Conservation (phyloP, 2,113 vertebrate species). For the Carassius carassius region DNA sequence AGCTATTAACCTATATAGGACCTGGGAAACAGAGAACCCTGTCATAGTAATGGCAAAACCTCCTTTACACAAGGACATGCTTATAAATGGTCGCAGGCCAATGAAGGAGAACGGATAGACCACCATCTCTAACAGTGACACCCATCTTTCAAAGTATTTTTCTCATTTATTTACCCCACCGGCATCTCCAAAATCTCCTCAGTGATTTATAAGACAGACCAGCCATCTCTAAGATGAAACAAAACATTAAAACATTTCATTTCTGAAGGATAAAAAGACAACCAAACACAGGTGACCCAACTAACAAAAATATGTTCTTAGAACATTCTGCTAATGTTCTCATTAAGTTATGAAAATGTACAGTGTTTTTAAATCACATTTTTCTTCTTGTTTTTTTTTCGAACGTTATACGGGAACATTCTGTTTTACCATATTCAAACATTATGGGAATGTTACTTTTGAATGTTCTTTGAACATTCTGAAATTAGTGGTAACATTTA, state of each 20-base stretch:
- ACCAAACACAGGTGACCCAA: too few species aligned
- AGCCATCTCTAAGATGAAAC: background rate
- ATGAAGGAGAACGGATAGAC: background rate
- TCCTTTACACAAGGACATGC: background rate
- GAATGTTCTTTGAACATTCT: background rate
- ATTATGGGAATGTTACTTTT: background rate
- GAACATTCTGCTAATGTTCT: too few species aligned
- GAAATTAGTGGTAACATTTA: too few species aligned
- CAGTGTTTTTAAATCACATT: too few species aligned
- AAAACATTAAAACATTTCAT: background rate
- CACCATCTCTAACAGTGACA: background rate
- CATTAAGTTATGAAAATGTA: too few species aligned
- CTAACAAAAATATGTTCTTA: too few species aligned
- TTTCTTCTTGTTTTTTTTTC: background rate
- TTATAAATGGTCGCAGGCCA: background rate
- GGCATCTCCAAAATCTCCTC: background rate
- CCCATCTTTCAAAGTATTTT: background rate
- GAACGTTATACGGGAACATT: background rate
- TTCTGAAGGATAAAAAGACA: background rate
- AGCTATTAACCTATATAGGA: constrained; percentile 53
- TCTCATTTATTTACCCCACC: background rate
- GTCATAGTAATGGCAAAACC: constrained; percentile 29
- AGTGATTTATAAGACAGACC: background rate
- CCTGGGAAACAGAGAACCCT: constrained; percentile 21
- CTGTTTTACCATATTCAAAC: background rate